Conservation (phyloP, 1,140 invertebrate species). For the Heliothis subflexa region DNA sequence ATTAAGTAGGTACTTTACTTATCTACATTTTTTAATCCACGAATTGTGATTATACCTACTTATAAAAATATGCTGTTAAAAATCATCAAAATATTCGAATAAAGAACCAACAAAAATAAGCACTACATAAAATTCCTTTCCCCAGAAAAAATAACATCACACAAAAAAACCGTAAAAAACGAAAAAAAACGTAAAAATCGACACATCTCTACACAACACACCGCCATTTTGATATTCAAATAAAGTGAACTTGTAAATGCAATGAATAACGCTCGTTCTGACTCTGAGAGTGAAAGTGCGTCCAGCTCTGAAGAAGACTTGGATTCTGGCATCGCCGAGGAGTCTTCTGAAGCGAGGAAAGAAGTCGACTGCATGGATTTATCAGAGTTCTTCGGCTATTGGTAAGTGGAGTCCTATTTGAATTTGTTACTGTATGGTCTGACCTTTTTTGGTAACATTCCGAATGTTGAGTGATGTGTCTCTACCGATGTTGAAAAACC, state of each 20-base stretch:
- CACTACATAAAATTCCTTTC: neutral
- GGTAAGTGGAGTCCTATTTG: constrained; percentile 60
- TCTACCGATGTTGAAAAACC: too few species aligned
- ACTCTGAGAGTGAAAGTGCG: constrained; percentile 9
- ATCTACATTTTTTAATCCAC: too few species aligned
- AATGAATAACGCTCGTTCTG: constrained; percentile 37
- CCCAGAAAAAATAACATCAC: neutral
- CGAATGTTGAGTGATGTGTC: too few species aligned
- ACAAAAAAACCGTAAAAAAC: neutral
- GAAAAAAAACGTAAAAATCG: neutral
- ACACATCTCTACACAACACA: neutral
- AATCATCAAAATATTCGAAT: too few species aligned
- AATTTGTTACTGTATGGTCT: neutral
- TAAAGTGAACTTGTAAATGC: constrained; percentile 9
- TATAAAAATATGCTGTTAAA: too few species aligned
- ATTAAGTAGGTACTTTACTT: too few species aligned
- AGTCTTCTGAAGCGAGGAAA: constrained; percentile 54
- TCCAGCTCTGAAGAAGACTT: constrained; percentile 69
- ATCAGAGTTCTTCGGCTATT: constrained; percentile 76
- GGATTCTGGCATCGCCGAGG: constrained; percentile 77
- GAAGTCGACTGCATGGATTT: constrained; percentile 79
- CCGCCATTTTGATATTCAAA: constrained; percentile 15
- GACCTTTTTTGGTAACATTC: too few species aligned
- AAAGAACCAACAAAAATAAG: too few species aligned
- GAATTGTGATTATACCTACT: too few species aligned